Evolutionary conservation across 2,888 invertebrate genomes (phyloP), one percentile per base, ranked within the genome.

Genomic region (Antheraea assamensis): DNA sequence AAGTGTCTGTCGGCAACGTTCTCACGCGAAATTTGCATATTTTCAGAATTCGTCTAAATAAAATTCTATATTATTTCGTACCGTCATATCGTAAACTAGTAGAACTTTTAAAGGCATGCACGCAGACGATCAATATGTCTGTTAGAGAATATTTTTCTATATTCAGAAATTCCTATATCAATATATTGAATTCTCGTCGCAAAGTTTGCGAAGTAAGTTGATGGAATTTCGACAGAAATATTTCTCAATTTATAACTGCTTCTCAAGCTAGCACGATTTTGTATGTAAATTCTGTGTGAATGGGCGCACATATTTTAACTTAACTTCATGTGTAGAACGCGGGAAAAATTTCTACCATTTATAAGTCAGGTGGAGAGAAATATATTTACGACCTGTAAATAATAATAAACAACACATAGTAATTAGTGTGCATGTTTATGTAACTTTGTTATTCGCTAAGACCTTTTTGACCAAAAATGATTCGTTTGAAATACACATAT

Each of bases 121-220:
- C 79, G 77, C 78, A 31, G 76, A 79, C 74, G 77, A 79, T 73
- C 75, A 64, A 75, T 75, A 58, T 73, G 72, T 74, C 73, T 80
- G 78, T 80, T 68, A 70, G 81, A 81, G 81, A 78, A 83, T 83
- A 81, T 81, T 80, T 79, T 79, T 78, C 77, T 79, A 78, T 83
- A 83, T 83, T 83, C 82, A 78, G 76, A 78, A 82, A 82, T 80
- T 79, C 80, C 77, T 78, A 75, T 80, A 79, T 79, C 82, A 80
- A 81, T 83, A 73, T 68, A 35, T 35, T 68, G 68, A 68, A 68
- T 68, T 35, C 35, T 68, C 35, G 35, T 68, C n/a, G 42, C 68
- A 35, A 42, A 35, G 47, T 64, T 30, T 55, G 24, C 58, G 70
- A 73, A 73, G 42, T 70, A 70, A 70, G 70, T 70, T 30, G 73